These are phyloP conservation scores for Sebastes oblongus DNA, from an alignment of 2,797 vertebrate genomes.

Conservation along the genomic window DNA sequence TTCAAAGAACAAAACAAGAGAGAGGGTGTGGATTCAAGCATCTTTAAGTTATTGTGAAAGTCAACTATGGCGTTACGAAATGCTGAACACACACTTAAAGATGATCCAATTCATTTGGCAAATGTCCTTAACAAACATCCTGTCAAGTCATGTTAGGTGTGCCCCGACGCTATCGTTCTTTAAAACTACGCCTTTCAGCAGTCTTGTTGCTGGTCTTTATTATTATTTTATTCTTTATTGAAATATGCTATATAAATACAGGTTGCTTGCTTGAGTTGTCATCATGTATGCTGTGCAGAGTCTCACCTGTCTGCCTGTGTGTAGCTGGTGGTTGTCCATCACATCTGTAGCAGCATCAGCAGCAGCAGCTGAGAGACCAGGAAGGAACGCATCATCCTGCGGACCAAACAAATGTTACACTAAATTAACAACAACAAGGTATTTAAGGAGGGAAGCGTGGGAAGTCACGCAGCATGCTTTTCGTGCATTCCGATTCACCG, in stretches of 20 bases:
- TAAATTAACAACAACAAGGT: background rate
- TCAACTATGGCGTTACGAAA: background rate
- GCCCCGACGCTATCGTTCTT: too few species aligned
- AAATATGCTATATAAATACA: too few species aligned
- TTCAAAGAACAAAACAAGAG: background rate
- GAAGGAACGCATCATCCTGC: background rate
- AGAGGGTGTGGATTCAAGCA: slow-evolving; percentile 2
- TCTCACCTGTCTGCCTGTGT: slow-evolving; percentile 31
- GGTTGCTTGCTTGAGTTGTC: background rate
- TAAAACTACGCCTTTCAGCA: too few species aligned
- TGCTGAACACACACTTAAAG: background rate
- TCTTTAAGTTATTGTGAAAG: background rate
- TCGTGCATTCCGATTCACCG: background rate
- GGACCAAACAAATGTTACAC: background rate
- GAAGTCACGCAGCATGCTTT: background rate
- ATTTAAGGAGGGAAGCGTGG: background rate
- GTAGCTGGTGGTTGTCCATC: background rate
- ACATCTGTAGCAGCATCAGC: slow-evolving; percentile 9
- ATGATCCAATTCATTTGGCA: background rate
- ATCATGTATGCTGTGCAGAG: background rate
- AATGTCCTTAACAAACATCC: too few species aligned
- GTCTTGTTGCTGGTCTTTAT: too few species aligned
- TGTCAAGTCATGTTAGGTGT: too few species aligned
- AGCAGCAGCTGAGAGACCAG: background rate
- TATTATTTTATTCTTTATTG: too few species aligned